phyloP scores from a whole-genome alignment of 1,140 invertebrate species.

The Tetragnatha versicolor region DNA sequence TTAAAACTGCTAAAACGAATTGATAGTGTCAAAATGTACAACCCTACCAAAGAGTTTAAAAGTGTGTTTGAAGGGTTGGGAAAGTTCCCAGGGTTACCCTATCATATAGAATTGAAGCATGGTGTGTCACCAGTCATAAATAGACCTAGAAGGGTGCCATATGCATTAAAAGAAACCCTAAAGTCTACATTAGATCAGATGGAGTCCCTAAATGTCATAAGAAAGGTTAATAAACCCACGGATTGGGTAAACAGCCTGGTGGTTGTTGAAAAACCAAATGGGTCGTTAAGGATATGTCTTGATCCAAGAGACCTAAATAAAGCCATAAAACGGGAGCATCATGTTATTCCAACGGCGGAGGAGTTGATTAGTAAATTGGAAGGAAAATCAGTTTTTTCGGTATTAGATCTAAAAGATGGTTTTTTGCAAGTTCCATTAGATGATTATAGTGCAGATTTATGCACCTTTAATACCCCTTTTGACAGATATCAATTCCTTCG shows the following conservation, averaged over 20 bases:
- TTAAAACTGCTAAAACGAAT: background rate
- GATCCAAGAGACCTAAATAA: constrained; percentile 60
- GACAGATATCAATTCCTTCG: constrained; percentile 63
- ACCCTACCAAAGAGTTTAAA: background rate
- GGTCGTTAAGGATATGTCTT: constrained; percentile 54
- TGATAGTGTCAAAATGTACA: background rate
- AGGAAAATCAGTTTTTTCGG: constrained; percentile 53
- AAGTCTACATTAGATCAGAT: constrained; percentile 54
- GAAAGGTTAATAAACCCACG: constrained; percentile 58
- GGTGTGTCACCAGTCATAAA: constrained; percentile 26
- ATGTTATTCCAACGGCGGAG: constrained; percentile 22
- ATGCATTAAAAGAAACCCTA: constrained; percentile 20
- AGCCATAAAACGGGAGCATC: constrained; percentile 55
- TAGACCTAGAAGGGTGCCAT: constrained; percentile 45
- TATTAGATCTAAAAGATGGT: constrained; percentile 21
- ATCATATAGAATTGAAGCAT: constrained; percentile 12
- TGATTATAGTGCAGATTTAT: constrained; percentile 16
- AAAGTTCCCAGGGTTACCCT: background rate
- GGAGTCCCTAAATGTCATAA: constrained; percentile 58
- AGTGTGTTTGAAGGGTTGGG: background rate
- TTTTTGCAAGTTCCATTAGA: constrained; percentile 39
- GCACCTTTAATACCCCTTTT: constrained; percentile 39
- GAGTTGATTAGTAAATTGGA: constrained; percentile 15
- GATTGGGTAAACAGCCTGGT: constrained; percentile 58
- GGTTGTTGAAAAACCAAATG: constrained; percentile 55